Percentiles rank a stretch among this genome's conserved stretches.
phyloP scores from a whole-genome alignment of 2,113 vertebrate genomes.

The Manacus vitellinus region DNA sequence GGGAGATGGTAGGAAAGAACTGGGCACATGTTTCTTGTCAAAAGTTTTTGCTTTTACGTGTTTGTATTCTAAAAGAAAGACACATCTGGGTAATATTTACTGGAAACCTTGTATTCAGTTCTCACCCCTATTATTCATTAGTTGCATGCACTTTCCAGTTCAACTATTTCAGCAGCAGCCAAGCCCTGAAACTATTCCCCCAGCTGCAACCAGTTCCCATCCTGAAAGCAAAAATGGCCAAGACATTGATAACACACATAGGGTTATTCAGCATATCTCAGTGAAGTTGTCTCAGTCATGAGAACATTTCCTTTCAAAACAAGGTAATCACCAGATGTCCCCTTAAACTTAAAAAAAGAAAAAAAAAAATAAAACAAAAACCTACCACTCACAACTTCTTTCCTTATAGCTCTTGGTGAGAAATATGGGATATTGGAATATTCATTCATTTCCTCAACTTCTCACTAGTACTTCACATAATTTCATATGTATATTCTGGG shows the following conservation, averaged over 20 bases:
- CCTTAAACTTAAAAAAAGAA: background rate
- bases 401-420: background rate
- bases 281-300: background rate
- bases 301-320: background rate
- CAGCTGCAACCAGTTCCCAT: background rate
- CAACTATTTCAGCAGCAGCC: background rate
- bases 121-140: background rate
- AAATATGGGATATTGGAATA: background rate
- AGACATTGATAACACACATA: background rate
- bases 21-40: background rate
- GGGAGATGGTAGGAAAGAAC: rapidly evolving
- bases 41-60: background rate
- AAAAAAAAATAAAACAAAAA: background rate
- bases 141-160: background rate
- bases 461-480: background rate
- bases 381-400: background rate
- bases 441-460: background rate
- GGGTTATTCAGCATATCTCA: background rate
- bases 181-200: background rate
- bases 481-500: background rate
- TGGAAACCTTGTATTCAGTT: background rate
- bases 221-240: background rate
- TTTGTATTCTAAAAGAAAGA: background rate
- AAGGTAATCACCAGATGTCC: background rate
- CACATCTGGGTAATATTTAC: background rate